Base-by-base conservation (phyloP, 2,888 invertebrate species). In the Panorpa germanica region DNA sequence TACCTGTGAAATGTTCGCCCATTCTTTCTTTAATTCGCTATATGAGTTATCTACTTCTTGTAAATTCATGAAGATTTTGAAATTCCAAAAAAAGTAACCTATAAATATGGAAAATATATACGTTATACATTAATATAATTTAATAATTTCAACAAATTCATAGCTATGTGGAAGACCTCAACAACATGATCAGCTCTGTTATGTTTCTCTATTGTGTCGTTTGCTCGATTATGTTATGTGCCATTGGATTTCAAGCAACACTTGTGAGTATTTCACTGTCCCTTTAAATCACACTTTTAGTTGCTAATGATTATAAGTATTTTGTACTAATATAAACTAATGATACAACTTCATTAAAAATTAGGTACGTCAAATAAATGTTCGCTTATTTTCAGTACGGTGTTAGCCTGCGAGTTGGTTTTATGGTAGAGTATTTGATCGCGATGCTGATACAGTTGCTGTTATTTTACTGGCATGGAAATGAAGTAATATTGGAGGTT, bases 401-500 rank as follows among this genome's bases (percentile, higher is more conserved):
- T 13, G 28, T 35, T 18, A 37, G 37, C 14, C 10, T 39, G 12
- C 35, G 37, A 9, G 25, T 41, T n/a, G 31, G 28, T 5, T 37
- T 39, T 12, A 52, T 58, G 13, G 46, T 55, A 3, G 57, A 59
- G 40, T 61, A 58, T 38, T 39, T 59, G 2, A 33, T 53, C 17
- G 58, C 59, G 2, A 47, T 59, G 11, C 51, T 60, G 24, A 49
- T 55, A 2, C 60, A 60, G 41, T 43, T 60, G 17, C 57, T 59
- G 31, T 35, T 60, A 5, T 60, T 57, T 39, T 60, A 59, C 37
- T 61, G 60, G 60, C 59, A 61, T 37, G 51, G 56, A 37, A 59
- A 56, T 38, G 49, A 53, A 38, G 53, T 60, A 3, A 42, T 52
- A 2, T 36, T 43, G 21, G 53, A 49, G 52, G 60, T 59, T 36